Evolutionary conservation across 2,888 invertebrate genomes (phyloP), one percentile per base, ranked within the genome.

Genomic region (Taphrorychus bicolor): DNA sequence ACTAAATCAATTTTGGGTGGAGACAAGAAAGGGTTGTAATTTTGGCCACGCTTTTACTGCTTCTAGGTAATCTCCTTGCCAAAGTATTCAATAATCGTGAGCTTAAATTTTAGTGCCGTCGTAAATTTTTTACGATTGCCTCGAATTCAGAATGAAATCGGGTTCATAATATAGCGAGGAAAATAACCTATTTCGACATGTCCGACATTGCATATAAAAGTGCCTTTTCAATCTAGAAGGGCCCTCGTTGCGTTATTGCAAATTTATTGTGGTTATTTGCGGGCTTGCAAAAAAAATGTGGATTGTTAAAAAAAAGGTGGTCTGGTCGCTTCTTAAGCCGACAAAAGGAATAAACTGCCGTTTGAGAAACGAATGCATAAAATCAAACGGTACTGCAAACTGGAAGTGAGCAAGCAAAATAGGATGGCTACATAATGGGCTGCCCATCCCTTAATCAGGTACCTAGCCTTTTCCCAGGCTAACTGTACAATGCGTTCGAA

Each of bases 11-110:
- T 52, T 94, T 95, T 0, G 91, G 96, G 48, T 85, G 94, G 63
- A 1, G 11, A 9, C 1, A 7, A 32, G 3, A 32, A 32, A 32
- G 32, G 3, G 2, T 32, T 32, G 32, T 32, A 32, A 32, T 32
- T 32, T 32, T 32, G 32, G 32, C 32, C 32, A 32, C 32, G 11
- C 32, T 32, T 32, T 32, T 32, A 32, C 11, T 32, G 2, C 32
- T 11, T 3, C 1, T 11, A 32, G 9, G 94, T 94, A 0, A 91
- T 93, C 0, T 92, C 89, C 74, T 84, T 97, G 18, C 94, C 96
- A 56, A 70, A 71, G 40, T 72, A 75, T 32, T 32, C 32, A 32
- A 32, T 32, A 32, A 32, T 32, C 32, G 32, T 32, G 1, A 11
- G 32, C 11, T 32, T 32, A 32, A 11, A 32, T 32, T 32, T 32